Evolutionary conservation across 2,113 vertebrate species (phyloP).

Genomic region (Hippotragus niger): DNA sequence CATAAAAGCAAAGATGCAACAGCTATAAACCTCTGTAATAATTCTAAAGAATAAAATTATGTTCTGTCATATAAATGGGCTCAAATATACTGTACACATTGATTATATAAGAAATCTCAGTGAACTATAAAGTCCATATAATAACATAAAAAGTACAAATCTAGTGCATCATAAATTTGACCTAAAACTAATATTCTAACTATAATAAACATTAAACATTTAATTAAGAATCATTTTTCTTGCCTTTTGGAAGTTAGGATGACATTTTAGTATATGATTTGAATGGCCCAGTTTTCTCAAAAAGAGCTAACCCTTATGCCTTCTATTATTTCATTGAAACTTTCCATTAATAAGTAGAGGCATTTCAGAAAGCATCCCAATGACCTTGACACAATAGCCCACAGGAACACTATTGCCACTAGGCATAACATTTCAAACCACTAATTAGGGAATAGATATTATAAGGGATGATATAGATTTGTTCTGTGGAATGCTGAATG

Average conservation of each 20-base stretch:
- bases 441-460: background rate
- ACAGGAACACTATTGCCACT: background rate
- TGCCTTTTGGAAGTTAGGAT: constrained; percentile 45
- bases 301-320: background rate
- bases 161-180: constrained; percentile 61
- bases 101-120: constrained; percentile 66
- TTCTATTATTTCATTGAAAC: background rate
- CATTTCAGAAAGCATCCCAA: background rate
- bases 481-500: background rate
- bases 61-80: constrained; percentile 54
- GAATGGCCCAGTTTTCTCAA: background rate
- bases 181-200: constrained; percentile 52
- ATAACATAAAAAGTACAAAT: constrained; percentile 44
- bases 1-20: constrained; percentile 60
- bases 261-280: constrained; percentile 6
- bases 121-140: constrained; percentile 62
- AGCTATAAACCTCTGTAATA: constrained; percentile 65
- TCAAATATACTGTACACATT: constrained; percentile 58
- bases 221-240: constrained; percentile 55
- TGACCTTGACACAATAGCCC: background rate
- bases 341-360: background rate
- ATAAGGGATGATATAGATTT: background rate
- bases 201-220: constrained; percentile 64
- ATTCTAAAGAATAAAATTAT: constrained; percentile 64
- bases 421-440: background rate